A percentile compares a stretch with the other conserved stretches of the same genome.
Evolutionary conservation across 2,113 vertebrate genomes (phyloP).

Genomic region (Pontoporia blainvillei): DNA sequence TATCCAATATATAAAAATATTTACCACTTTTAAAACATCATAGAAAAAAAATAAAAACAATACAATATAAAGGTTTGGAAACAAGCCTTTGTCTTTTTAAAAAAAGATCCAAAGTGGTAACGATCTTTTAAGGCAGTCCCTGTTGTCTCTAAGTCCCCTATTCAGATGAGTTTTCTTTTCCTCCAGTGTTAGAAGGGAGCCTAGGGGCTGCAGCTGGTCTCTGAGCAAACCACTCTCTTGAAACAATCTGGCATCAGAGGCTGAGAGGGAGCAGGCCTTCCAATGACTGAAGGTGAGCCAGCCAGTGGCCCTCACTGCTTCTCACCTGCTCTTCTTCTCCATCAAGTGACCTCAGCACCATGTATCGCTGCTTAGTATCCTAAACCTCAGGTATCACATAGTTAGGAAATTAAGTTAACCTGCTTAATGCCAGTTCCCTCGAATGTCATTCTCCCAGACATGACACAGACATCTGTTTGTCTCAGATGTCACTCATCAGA

Average conservation of each 20-base stretch:
- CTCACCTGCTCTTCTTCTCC: not conserved
- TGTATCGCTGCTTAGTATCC: not conserved
- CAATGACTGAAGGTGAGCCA: not conserved
- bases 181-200: not conserved
- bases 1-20: not conserved
- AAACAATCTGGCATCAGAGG: not conserved
- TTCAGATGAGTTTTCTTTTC: not conserved
- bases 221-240: not conserved
- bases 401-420: not conserved
- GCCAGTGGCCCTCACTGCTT: not conserved
- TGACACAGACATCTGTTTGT: not conserved
- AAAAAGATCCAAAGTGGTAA: not conserved
- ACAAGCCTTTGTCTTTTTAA: not conserved
- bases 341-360: not conserved
- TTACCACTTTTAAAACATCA: not conserved
- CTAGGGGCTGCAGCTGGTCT: not conserved
- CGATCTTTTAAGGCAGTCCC: not conserved
- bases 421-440: not conserved
- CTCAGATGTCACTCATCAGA: not conserved
- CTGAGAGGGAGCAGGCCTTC: not conserved
- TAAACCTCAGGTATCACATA: not conserved
- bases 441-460: not conserved
- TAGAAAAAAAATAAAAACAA: slow-evolving; percentile 7
- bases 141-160: not conserved
- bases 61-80: not conserved